Evolutionary conservation across 2,797 vertebrate species (phyloP), one percentile per base, ranked within the genome.

Genomic region (Acanthurus tractus): DNA sequence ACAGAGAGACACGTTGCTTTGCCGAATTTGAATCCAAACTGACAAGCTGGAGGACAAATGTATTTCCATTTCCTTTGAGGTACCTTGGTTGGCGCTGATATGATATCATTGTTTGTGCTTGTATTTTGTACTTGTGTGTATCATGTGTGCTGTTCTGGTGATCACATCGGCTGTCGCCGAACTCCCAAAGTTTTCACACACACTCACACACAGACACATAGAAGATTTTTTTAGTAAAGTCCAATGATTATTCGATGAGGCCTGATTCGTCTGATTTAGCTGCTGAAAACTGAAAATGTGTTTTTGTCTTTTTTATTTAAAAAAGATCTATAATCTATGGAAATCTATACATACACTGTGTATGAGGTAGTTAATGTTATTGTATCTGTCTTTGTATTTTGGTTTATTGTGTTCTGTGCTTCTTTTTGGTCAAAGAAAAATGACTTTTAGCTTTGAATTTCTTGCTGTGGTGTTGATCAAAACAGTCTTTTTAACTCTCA

Each of bases 111-210:
- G 67, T 79, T 57, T 63, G 56, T 72, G 66, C 63, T 44, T 76
- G 52, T 57, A 53, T 49, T 76, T 63, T 75, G 54, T 50, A 22
- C 52, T 14, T 57, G 42, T 54, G 29, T 40, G 17, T 23, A 8
- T 59, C 42, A 12, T 61, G 25, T 59, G 55, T 55, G 71, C 54
- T 83, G 74, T 83, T 86, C 75, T 84, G 77, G 80, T 80, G 72
- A 87, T 91, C 45, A 29, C 66, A 72, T 82, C 90, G 86, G 90
- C 61, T 78, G 88, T 90, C 82, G 38, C 74, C 88, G 85, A 82
- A 56, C 79, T 89, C 83, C 44, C 73, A 75, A 82, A 83, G 57
- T 50, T 66, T 40, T 56, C 56, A 52, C 40, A 70, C 29, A n/a
- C 15, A n/a, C 18, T 50, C 36, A 67, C 34, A 17, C 6, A 6